A percentile compares a stretch with the other conserved stretches of the same genome.
phyloP scores from a whole-genome alignment of 92 coral and sea anemone species.

The Plumapathes pennacea region DNA sequence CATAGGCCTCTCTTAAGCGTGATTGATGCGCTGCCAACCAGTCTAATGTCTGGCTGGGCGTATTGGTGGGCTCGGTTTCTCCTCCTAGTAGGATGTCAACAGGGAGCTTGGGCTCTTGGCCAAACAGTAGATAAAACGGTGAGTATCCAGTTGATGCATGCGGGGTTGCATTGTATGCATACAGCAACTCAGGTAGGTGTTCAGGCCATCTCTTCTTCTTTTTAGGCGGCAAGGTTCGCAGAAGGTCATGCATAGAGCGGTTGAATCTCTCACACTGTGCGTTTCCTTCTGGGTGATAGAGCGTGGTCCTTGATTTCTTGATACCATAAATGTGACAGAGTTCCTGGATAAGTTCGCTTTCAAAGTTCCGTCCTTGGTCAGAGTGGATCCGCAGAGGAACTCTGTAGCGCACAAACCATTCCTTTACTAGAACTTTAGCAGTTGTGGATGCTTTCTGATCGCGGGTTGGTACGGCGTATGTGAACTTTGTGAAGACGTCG shows the following conservation, averaged over 20 bases:
- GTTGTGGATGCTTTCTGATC: conserved; percentile 55
- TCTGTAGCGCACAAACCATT: conserved; percentile 62
- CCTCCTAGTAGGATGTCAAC: conserved; percentile 31
- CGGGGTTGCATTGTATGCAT: conserved; percentile 73
- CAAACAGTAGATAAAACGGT: conserved; percentile 64
- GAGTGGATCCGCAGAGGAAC: conserved; percentile 57
- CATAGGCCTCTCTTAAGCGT: conserved; percentile 30
- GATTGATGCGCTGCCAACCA: conserved; percentile 50
- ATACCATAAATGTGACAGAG: conserved; percentile 56
- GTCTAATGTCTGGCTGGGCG: background rate
- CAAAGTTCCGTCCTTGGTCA: conserved; percentile 62
- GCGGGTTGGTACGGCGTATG: conserved; percentile 43
- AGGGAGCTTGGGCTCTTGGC: conserved; percentile 34
- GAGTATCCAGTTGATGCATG: conserved; percentile 62
- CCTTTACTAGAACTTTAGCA: conserved; percentile 39
- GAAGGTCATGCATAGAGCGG: conserved; percentile 56
- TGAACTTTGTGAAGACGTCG: conserved; percentile 57
- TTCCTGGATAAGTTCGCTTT: conserved; percentile 49
- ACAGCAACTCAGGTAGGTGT: conserved; percentile 60
- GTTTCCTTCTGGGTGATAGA: conserved; percentile 66
- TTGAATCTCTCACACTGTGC: conserved; percentile 70
- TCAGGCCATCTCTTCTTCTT: conserved; percentile 59
- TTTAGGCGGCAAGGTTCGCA: conserved; percentile 36
- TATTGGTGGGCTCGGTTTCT: background rate
- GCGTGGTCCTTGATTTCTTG: conserved; percentile 61